Conservation (phyloP, 92 coral and sea anemone genomes). For the Zoanthus solanderi region DNA sequence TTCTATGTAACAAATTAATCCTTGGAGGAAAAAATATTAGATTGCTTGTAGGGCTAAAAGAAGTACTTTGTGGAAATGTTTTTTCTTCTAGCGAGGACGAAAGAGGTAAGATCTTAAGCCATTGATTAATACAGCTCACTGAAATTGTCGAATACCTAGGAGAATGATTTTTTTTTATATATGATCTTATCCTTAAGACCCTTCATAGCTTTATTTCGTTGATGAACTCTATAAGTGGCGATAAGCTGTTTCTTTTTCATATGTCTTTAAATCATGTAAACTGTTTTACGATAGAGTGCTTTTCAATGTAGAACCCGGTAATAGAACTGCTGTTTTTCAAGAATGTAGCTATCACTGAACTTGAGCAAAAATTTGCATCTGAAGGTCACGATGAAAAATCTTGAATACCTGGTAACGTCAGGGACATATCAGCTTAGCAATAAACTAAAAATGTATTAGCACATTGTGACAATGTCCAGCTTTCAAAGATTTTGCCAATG, state of each 20-base stretch:
- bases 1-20: background rate
- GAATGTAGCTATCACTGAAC: background rate
- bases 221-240: background rate
- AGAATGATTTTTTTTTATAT: background rate
- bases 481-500: background rate
- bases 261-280: background rate
- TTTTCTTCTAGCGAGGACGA: background rate
- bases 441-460: background rate
- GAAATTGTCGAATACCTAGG: background rate
- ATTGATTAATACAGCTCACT: background rate
- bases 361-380: slow-evolving; percentile 15
- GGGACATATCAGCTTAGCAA: background rate
- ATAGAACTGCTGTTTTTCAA: background rate
- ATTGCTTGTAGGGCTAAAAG: background rate
- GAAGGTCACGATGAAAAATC: background rate
- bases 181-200: background rate
- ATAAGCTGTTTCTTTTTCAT: background rate
- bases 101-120: slow-evolving; percentile 20
- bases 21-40: background rate
- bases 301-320: background rate
- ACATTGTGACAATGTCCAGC: background rate
- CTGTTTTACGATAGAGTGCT: background rate
- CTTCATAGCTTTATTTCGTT: background rate
- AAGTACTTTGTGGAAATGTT: background rate
- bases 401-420: too few species aligned